Evolutionary conservation across 2,797 vertebrate species (phyloP).

Genomic region (Danio tinwini): DNA sequence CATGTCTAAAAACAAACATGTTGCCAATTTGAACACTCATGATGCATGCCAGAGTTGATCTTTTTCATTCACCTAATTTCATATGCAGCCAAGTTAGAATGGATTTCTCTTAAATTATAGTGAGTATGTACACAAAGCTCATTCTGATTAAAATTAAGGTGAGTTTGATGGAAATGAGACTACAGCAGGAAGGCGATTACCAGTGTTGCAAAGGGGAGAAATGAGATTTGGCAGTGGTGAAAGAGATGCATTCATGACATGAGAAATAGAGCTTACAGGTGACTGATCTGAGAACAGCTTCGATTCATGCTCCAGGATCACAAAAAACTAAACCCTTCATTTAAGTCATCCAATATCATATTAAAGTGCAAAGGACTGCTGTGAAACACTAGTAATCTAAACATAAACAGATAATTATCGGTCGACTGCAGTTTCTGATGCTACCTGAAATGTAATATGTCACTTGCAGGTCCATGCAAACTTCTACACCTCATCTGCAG

Average conservation of each 20-base stretch:
- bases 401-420: neutral
- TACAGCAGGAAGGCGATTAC: slow-evolving; percentile 68
- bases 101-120: slow-evolving; percentile 50
- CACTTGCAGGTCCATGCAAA: neutral
- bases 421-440: neutral
- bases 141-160: slow-evolving; percentile 73
- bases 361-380: neutral
- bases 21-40: slow-evolving; percentile 24
- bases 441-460: slow-evolving; percentile 2
- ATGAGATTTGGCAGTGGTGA: slow-evolving; percentile 27
- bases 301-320: slow-evolving; percentile 61
- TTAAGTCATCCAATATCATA: neutral
- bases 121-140: slow-evolving; percentile 64
- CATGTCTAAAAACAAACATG: slow-evolving; percentile 32
- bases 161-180: slow-evolving; percentile 69
- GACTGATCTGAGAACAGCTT: slow-evolving; percentile 69
- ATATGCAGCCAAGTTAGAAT: neutral
- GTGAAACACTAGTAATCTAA: neutral
- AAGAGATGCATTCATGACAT: slow-evolving; percentile 67
- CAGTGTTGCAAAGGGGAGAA: slow-evolving; percentile 69
- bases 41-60: slow-evolving; percentile 32
- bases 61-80: slow-evolving; percentile 48
- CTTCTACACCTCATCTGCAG: neutral
- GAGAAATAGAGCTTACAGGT: slow-evolving; percentile 76
- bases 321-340: slow-evolving; percentile 16